Percentiles rank a stretch among this genome's conserved stretches.
Conservation (phyloP, 2,113 vertebrate genomes). For the Lasiurus cinereus region DNA sequence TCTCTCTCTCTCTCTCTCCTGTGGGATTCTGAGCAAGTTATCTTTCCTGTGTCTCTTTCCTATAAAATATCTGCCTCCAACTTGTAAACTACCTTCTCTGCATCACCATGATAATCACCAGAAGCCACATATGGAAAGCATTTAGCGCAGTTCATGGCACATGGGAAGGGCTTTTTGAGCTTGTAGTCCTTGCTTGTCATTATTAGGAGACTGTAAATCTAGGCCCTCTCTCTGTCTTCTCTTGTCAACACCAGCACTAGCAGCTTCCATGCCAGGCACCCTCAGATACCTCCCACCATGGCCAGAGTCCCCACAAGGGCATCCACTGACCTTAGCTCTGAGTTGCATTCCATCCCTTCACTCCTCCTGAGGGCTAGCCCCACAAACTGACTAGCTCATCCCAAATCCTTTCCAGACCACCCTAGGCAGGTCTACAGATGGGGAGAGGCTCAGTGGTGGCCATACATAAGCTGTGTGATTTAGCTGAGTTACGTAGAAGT, state of each 20-base stretch:
- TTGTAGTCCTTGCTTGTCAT: neutral
- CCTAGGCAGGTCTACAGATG: neutral
- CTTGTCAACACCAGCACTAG: neutral
- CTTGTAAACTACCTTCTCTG: neutral
- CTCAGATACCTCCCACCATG: neutral
- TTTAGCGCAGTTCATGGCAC: neutral
- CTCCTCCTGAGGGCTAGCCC: neutral
- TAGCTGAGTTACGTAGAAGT: neutral
- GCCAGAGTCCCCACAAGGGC: neutral
- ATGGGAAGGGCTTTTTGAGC: neutral
- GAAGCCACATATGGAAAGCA: neutral
- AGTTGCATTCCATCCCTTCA: neutral
- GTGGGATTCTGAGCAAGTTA: neutral
- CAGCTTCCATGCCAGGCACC: neutral
- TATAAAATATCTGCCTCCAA: neutral
- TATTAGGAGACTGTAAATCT: neutral
- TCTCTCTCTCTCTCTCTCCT: neutral
- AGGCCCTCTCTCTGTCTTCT: neutral
- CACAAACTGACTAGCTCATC: neutral
- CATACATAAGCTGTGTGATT: neutral
- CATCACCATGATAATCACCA: neutral
- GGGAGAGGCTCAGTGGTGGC: neutral
- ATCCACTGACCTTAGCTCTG: neutral
- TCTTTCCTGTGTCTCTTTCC: neutral
- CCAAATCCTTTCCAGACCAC: neutral